phyloP scores from a whole-genome alignment of 2,113 vertebrate species.

The Sminthopsis crassicaudata region DNA sequence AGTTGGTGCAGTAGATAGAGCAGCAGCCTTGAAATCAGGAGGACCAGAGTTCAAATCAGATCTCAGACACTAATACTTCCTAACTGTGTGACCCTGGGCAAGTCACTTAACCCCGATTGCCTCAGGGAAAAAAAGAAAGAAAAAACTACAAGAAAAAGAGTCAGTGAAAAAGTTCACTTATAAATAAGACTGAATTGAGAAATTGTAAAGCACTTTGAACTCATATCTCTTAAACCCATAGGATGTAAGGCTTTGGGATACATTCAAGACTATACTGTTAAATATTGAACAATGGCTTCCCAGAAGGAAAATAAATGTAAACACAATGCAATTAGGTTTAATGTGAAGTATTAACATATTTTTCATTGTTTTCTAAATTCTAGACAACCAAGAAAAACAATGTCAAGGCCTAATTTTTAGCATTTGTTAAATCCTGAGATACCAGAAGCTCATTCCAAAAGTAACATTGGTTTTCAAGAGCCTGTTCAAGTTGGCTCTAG shows the following conservation, averaged over 20 bases:
- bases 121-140: too few relatives aligned
- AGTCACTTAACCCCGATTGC: too few relatives aligned
- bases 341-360: neutral
- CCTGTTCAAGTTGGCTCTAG: neutral
- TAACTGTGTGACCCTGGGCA: too few relatives aligned
- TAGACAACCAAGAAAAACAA: neutral
- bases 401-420: neutral
- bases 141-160: neutral
- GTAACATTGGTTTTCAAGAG: neutral
- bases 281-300: neutral
- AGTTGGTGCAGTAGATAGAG: too few relatives aligned
- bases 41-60: too few relatives aligned
- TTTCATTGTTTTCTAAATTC: neutral
- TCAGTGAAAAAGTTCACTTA: neutral
- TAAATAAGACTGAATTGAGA: neutral
- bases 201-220: neutral
- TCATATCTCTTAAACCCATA: neutral
- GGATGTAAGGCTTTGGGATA: neutral
- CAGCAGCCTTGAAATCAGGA: too few relatives aligned
- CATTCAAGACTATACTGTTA: neutral
- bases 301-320: neutral
- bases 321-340: neutral
- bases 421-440: neutral
- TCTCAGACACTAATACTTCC: too few relatives aligned
- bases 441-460: neutral